Conservation (phyloP, 2,797 vertebrate species). For the Melanotaenia pygmaea region DNA sequence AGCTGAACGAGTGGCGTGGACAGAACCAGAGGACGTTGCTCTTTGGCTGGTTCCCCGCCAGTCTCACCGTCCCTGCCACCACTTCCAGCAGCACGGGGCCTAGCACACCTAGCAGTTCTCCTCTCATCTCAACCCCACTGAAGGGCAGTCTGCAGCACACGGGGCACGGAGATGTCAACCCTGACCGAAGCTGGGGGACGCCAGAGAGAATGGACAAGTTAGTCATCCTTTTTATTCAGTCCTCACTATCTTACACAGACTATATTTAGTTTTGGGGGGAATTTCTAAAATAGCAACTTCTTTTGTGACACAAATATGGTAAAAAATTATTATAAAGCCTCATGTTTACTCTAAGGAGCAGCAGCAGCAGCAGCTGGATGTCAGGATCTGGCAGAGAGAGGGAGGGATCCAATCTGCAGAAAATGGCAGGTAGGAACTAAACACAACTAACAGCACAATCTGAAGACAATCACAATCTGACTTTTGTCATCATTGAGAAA, state of each 20-base stretch:
- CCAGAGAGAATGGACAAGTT: constrained; percentile 78
- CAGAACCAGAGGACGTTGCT: constrained; percentile 88
- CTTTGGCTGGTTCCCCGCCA: constrained; percentile 85
- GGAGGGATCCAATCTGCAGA: constrained; percentile 77
- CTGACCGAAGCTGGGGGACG: constrained; percentile 71
- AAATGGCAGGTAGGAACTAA: constrained; percentile 79
- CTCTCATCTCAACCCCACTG: constrained; percentile 78
- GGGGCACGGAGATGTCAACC: constrained; percentile 76
- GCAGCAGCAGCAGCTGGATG: constrained; percentile 57
- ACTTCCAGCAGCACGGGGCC: background rate
- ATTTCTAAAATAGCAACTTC: background rate
- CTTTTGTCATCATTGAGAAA: background rate
- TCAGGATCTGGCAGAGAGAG: constrained; percentile 56
- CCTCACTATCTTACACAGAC: background rate
- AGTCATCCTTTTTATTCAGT: constrained; percentile 48
- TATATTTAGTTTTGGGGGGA: background rate
- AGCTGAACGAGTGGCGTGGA: constrained; percentile 87
- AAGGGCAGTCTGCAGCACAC: constrained; percentile 80
- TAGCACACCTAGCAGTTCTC: background rate
- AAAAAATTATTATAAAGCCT: background rate
- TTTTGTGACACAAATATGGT: background rate
- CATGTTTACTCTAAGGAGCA: constrained; percentile 13
- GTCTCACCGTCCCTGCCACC: constrained; percentile 51
- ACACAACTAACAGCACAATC: background rate
- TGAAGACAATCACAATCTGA: background rate